Conservation (phyloP, 2,888 invertebrate species). For the Melinaea menophilus region DNA sequence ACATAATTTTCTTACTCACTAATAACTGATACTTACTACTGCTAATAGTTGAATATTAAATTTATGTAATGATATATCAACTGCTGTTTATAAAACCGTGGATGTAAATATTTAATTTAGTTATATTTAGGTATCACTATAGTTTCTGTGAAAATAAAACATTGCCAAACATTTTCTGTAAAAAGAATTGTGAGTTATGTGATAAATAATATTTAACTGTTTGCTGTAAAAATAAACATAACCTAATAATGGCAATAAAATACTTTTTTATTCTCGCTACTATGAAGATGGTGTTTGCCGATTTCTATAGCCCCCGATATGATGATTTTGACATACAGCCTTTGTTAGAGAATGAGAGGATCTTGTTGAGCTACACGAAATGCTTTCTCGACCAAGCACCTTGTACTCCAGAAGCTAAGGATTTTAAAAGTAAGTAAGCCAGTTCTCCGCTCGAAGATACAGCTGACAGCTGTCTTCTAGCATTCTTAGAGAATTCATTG, state of each 20-base stretch:
- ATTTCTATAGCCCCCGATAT: constrained; percentile 81
- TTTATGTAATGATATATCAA: constrained; percentile 50
- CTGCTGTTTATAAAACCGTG: constrained; percentile 46
- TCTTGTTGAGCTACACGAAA: constrained; percentile 82
- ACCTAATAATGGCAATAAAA: constrained; percentile 32
- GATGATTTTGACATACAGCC: constrained; percentile 85
- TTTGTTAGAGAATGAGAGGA: constrained; percentile 81
- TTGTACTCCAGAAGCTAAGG: constrained; percentile 85
- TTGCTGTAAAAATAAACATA: not conserved
- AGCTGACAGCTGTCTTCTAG: too few relatives aligned
- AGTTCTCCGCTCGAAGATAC: too few relatives aligned
- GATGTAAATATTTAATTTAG: constrained; percentile 22
- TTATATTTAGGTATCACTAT: constrained; percentile 9
- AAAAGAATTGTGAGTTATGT: too few relatives aligned
- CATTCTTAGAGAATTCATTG: too few relatives aligned
- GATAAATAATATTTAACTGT: too few relatives aligned
- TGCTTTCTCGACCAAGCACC: constrained; percentile 82
- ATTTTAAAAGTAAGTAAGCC: constrained; percentile 81
- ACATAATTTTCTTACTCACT: constrained; percentile 34
- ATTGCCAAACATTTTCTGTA: not conserved
- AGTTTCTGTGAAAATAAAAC: not conserved
- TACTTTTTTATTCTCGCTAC: constrained; percentile 31
- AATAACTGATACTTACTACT: constrained; percentile 46
- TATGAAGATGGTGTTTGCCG: constrained; percentile 42
- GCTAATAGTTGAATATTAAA: constrained; percentile 22